A percentile compares a stretch with the other conserved stretches of the same genome.
Conservation (phyloP, 2,797 vertebrate species). For the Premnoplex brunnescens region DNA sequence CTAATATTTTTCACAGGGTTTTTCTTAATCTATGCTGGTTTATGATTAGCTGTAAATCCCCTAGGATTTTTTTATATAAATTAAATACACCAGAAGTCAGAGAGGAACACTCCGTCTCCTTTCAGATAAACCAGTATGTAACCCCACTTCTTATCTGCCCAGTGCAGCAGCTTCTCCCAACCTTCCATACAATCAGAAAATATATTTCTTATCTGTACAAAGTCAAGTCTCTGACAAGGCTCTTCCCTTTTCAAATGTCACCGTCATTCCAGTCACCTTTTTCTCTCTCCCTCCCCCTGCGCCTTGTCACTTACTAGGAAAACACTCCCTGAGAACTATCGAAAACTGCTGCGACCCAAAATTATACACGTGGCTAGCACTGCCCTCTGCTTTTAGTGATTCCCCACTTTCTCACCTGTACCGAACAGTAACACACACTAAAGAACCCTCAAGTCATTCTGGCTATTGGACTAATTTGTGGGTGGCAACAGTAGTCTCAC, state of each 20-base stretch:
- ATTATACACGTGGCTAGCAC: not conserved
- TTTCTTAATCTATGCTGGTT: not conserved
- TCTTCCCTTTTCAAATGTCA: constrained; percentile 60
- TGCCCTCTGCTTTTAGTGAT: not conserved
- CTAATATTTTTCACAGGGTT: not conserved
- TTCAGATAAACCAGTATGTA: constrained; percentile 34
- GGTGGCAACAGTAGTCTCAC: not conserved
- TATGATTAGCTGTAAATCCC: constrained; percentile 51
- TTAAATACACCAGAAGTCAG: constrained; percentile 21
- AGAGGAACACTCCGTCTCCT: constrained; percentile 20
- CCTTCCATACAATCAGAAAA: constrained; percentile 17
- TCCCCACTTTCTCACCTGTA: not conserved
- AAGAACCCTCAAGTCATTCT: not conserved
- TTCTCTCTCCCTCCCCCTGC: not conserved
- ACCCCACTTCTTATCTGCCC: constrained; percentile 57
- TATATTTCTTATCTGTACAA: constrained; percentile 51
- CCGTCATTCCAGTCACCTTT: constrained; percentile 4
- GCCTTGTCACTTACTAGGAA: constrained; percentile 2
- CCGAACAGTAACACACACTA: not conserved
- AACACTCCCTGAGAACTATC: not conserved
- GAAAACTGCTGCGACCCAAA: not conserved
- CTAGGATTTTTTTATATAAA: constrained; percentile 49
- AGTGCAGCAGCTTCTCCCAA: constrained; percentile 20
- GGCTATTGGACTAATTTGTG: not conserved
- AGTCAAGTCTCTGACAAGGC: constrained; percentile 54